phyloP scores from a whole-genome alignment of 2,797 vertebrate genomes.

The Pangasius krempfi region DNA sequence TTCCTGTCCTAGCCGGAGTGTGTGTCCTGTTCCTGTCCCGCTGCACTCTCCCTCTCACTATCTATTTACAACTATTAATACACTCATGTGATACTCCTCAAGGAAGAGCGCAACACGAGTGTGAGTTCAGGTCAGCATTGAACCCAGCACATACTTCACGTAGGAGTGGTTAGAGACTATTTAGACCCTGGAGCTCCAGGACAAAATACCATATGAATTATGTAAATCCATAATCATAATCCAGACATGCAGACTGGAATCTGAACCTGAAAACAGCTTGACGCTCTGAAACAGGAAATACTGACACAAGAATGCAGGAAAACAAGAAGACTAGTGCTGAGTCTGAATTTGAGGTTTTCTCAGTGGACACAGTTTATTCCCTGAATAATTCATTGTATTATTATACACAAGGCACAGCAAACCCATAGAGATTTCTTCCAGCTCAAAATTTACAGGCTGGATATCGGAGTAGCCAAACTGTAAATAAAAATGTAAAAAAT shows the following conservation, averaged over 20 bases:
- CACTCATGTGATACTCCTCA: slow-evolving; percentile 15
- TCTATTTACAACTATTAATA: slow-evolving; percentile 37
- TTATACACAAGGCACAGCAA: neutral
- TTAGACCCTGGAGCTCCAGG: too few species aligned
- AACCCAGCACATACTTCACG: neutral
- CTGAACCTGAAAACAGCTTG: neutral
- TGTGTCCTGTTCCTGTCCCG: neutral
- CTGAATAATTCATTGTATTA: neutral
- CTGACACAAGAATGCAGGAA: neutral
- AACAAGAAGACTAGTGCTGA: neutral
- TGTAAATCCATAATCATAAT: neutral
- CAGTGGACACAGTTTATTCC: neutral
- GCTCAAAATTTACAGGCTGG: too few species aligned
- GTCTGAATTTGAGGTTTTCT: neutral
- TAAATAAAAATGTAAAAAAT: neutral
- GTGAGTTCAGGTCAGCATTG: slow-evolving; percentile 7
- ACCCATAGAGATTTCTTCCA: neutral
- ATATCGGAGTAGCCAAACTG: neutral
- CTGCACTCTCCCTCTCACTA: neutral
- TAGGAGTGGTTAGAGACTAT: neutral
- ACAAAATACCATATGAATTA: neutral
- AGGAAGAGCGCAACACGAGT: neutral
- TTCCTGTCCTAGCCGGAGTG: neutral
- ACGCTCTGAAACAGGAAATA: neutral
- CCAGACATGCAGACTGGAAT: neutral